Evolutionary conservation across 1,140 invertebrate species (phyloP).

Genomic region (Philopotamus ludificatus): DNA sequence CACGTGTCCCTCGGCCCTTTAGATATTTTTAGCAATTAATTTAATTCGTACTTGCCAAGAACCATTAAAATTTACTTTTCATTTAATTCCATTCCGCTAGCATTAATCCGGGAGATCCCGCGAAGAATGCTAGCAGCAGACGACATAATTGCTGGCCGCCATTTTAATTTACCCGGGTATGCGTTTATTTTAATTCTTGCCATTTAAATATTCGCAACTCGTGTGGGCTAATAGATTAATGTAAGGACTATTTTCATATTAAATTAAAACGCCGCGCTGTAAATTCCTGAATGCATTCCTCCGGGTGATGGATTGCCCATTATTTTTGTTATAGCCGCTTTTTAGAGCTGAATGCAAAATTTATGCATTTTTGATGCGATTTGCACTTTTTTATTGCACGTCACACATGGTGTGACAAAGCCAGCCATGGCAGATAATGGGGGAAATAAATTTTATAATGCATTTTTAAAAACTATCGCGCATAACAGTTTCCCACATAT

Average conservation of each 20-base stretch:
- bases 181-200: background rate
- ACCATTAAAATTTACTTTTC: conserved; percentile 40
- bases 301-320: background rate
- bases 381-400: too few species aligned
- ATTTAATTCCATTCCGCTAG: conserved; percentile 34
- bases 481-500: too few species aligned
- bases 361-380: background rate
- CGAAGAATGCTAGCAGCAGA: background rate
- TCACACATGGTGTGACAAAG: background rate
- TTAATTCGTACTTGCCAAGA: conserved; percentile 33
- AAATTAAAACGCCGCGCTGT: too few species aligned
- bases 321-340: background rate
- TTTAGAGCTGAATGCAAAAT: background rate
- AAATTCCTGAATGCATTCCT: background rate
- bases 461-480: too few species aligned
- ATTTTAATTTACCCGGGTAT: conserved; percentile 13
- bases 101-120: conserved; percentile 29
- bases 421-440: too few species aligned
- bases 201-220: background rate
- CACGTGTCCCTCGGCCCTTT: conserved; percentile 8
- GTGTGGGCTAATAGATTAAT: too few species aligned
- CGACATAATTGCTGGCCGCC: conserved; percentile 20
- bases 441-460: too few species aligned
- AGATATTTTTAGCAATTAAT: conserved; percentile 34
- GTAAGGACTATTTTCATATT: too few species aligned